Base-by-base conservation (phyloP, 2,888 invertebrate species). In the Hybos culiciformis region DNA sequence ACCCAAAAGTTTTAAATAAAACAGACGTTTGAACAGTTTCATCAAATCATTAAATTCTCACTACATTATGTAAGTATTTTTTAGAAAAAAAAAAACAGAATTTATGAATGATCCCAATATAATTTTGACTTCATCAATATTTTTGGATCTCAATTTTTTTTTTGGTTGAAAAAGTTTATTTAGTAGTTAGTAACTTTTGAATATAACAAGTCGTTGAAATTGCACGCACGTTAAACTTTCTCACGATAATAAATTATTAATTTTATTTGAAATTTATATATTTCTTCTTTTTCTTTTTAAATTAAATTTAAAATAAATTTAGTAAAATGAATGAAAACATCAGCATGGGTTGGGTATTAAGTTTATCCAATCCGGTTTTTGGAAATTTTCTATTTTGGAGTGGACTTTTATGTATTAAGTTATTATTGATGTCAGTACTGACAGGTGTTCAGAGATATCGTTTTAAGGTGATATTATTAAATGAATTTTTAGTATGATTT, bases 391-490 rank as follows among this genome's bases (percentile, higher is more conserved):
- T 61, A 4, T 62, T 66, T 47, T 68, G 68, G 59, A 47, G 59
- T 24, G 57, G 61, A 18, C 39, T 69, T 24, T 50, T 70, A 34
- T 49, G 64, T 0, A 23, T 66, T 3, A 70, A 70, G 53, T 61
- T 68, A 60, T 45, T 69, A 14, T 17, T 57, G 0, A 68, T 70
- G 66, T 48, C 63, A 2, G 5, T 62, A 11, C 48, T 69, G 18
- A 69, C 69, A 3, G 66, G 56, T 1, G 44, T 53, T 2, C 59
- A 60, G 41, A 53, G 70, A 9, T 53, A 67, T 45, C 56, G 57
- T 18, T 64, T 61, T 48, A 63, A 61, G 63, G 69, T 68, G 51
- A 51, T 9, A 14, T n/a, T 8, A 4, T 11, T 29, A n/a, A 8
- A n/a, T 29, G 2, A 12, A n/a, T 26, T 26, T n/a, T n/a, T n/a